Evolutionary conservation across 2,113 vertebrate genomes (phyloP), one percentile per base, ranked within the genome.

Genomic region (Pachypanchax playfairii): DNA sequence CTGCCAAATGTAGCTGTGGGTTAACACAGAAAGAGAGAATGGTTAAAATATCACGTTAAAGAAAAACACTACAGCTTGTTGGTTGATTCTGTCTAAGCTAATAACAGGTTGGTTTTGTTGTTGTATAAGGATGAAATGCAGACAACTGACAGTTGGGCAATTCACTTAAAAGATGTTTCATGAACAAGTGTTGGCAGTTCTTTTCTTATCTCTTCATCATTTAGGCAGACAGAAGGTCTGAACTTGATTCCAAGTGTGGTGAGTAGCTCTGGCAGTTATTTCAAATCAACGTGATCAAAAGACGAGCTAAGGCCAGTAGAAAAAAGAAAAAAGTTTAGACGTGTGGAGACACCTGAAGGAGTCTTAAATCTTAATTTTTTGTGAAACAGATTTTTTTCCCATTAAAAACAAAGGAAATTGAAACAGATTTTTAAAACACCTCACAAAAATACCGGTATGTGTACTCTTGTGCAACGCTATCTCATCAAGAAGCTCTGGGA

Each of bases 1-100:
- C 80, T 38, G 50, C 72, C 38, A 69, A 46, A 39, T 58, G 84
- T 56, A 92, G 63, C 91, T 92, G 68, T 28, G 29, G 24, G 51
- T 12, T 22, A 35, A 57, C 6, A 66, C 28, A 14, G 1, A 12
- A 58, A 21, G 21, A 61, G 9, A 24, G 44, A 31, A 50, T 8
- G 7, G 25, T 57, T 25, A 70, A 71, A 51, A 7, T 8, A n/a
- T 35, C 53, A 58, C 9, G 10, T 49, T 41, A 59, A 28, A n/a
- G 22, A 24, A 28, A 47, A 73, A 65, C 2, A 18, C 53, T 4
- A 29, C 26, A 73, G 10, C 6, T 39, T 50, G 22, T 18, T 46
- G 54, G 21, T 28, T 12, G 25, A 33, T 52, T 43, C 1, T n/a
- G 43, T 38, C 0, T 5, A 51, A 56, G 42, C 5, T 29, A n/a